phyloP scores from a whole-genome alignment of 2,797 vertebrate genomes.

The Mergus octosetaceus region DNA sequence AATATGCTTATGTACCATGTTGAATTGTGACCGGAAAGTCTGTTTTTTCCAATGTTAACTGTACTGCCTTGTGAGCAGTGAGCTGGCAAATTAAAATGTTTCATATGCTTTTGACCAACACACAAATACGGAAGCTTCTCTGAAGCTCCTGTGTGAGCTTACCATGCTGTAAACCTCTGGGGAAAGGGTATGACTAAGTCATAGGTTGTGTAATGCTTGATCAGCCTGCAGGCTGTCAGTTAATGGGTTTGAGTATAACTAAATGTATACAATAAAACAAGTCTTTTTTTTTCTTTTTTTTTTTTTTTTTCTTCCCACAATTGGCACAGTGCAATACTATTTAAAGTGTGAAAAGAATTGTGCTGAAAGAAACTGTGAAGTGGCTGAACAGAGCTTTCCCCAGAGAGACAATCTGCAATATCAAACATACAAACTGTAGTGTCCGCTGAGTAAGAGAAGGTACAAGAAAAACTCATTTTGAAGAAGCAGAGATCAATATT shows the following conservation, averaged over 20 bases:
- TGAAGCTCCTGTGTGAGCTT: conserved; percentile 25
- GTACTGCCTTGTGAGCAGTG: neutral
- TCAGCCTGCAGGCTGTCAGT: neutral
- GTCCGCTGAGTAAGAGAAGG: conserved; percentile 6
- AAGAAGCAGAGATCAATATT: conserved; percentile 54
- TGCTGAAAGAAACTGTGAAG: conserved; percentile 20
- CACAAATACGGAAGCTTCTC: neutral
- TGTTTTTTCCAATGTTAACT: neutral
- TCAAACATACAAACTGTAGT: conserved; percentile 10
- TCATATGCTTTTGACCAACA: neutral
- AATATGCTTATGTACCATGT: neutral
- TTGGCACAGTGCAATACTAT: neutral
- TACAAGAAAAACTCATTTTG: conserved; percentile 63
- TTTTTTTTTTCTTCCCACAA: neutral
- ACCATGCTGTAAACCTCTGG: neutral
- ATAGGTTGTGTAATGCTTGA: neutral
- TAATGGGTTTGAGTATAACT: neutral
- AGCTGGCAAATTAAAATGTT: conserved; percentile 17
- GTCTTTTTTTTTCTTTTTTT: neutral
- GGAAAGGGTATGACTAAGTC: neutral
- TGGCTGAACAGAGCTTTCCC: conserved; percentile 24
- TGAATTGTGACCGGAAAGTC: neutral
- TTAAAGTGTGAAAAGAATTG: conserved; percentile 43
- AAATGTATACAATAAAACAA: neutral
- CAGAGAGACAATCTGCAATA: conserved; percentile 23